Base-by-base conservation (phyloP, 2,113 vertebrate species). In the Porphyrio hochstetteri region DNA sequence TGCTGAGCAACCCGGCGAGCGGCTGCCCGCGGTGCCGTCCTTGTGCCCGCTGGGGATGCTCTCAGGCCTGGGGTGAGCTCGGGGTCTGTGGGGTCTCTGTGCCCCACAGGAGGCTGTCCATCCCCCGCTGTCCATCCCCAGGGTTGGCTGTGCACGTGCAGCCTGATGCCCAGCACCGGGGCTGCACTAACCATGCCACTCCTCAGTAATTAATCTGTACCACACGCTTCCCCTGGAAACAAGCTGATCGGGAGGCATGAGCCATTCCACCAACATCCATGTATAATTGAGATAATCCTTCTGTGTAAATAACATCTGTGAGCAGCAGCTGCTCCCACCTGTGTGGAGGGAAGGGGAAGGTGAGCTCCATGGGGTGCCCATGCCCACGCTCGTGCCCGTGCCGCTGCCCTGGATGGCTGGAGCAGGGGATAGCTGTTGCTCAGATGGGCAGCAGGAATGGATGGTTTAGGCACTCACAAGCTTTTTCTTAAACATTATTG, bases 321-420 rank as follows among this genome's bases (percentile, higher is more conserved):
- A 94, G 92, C 33, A 53, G 95, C 98, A 98, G 97, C 91, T 97
- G 97, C 48, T 57, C 61, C 91, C 97, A 97, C 96, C 98, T 97
- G 94, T 64, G 33, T 64, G 0, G 1, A 15, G 71, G 57, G 77
- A 59, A 80, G 74, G 24, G 48, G 82, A 74, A 70, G 75, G 53
- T 16, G 70, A 40, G 38, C 33, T 81, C 2, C 1, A 20, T 0
- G 4, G n/a, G 8, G 57, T 38, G 28, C 16, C 70, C 1, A 0
- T 82, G 53, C 3, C 17, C 17, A 0, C 35, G 9, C 16, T n/a
- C 8, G 0, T 52, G 9, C 16, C 42, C 5, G 8, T 74, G 71
- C 23, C 17, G 13, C 36, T 9, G 3, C 3, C 14, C 36, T 27
- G 75, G 11, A 3, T 10, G 5, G 46, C 64, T 35, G 20, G 71